These are phyloP conservation scores for Microctonus hyperodae DNA, from an alignment of 2,888 invertebrate species.

Conservation along the genomic window DNA sequence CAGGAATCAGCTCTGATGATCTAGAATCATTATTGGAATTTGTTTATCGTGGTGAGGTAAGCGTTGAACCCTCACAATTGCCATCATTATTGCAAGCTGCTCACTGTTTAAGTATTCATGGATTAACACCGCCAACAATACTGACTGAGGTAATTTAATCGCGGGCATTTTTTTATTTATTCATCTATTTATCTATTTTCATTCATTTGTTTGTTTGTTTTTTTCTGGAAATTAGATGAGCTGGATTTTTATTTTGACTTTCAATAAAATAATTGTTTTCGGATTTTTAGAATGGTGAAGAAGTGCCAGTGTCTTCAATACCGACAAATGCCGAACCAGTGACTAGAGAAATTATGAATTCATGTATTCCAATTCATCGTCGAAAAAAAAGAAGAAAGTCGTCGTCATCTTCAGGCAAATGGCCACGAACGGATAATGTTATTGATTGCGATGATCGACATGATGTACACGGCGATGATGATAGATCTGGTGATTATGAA, in stretches of 20 bases:
- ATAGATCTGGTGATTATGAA: conserved; percentile 46
- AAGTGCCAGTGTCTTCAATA: conserved; percentile 55
- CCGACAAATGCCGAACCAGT: conserved; percentile 61
- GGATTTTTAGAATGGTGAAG: conserved; percentile 53
- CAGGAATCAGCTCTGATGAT: conserved; percentile 70
- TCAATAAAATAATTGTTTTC: background rate
- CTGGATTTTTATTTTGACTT: background rate
- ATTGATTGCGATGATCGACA: conserved; percentile 37
- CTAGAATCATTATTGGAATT: conserved; percentile 71
- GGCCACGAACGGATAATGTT: conserved; percentile 46
- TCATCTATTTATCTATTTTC: background rate
- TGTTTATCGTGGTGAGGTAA: conserved; percentile 71
- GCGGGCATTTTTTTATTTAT: too few species aligned
- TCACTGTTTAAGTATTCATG: conserved; percentile 70
- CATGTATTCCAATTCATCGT: conserved; percentile 65
- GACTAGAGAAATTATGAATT: conserved; percentile 62
- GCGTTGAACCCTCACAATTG: conserved; percentile 69
- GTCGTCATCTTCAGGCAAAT: conserved; percentile 53
- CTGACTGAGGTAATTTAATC: conserved; percentile 55
- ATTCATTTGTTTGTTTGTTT: background rate
- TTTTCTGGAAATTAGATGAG: too few species aligned
- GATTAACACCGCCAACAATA: conserved; percentile 65
- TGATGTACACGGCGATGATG: conserved; percentile 36
- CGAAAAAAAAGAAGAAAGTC: conserved; percentile 67
- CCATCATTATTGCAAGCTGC: conserved; percentile 71